Percentiles rank a stretch among this genome's conserved stretches.
Conservation (phyloP, 2,113 vertebrate genomes). For the Scatophagus argus region DNA sequence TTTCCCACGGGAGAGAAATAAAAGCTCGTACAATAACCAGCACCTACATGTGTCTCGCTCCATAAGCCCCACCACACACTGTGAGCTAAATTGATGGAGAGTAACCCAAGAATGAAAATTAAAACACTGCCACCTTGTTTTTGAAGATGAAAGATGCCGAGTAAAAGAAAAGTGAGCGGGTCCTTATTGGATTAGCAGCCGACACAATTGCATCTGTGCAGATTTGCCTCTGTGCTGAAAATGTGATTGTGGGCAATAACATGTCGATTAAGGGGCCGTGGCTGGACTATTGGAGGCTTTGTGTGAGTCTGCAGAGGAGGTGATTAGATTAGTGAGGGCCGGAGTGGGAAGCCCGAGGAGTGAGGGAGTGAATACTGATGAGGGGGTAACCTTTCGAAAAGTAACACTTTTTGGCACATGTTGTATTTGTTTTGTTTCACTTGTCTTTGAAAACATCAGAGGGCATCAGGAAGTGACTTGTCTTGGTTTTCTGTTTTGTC, state of each 20-base stretch:
- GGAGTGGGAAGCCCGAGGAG: slow-evolving; percentile 82
- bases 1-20: slow-evolving; percentile 75
- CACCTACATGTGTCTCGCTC: slow-evolving; percentile 81
- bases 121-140: slow-evolving; percentile 91
- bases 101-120: slow-evolving; percentile 94
- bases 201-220: slow-evolving; percentile 95
- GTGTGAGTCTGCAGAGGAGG: slow-evolving; percentile 73
- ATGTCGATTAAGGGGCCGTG: slow-evolving; percentile 88
- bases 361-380: slow-evolving; percentile 83
- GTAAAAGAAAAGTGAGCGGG: slow-evolving; percentile 86
- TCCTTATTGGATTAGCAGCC: slow-evolving; percentile 91
- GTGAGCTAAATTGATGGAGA: slow-evolving; percentile 81
- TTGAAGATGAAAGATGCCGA: slow-evolving; percentile 86
- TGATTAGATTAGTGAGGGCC: slow-evolving; percentile 72
- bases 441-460: background rate
- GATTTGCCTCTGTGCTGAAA: slow-evolving; percentile 94
- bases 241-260: slow-evolving; percentile 98
- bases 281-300: slow-evolving; percentile 73
- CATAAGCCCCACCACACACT: slow-evolving; percentile 72
- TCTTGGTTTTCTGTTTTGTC: background rate
- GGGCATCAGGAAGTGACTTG: too few relatives aligned
- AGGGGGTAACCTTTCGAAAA: slow-evolving; percentile 53
- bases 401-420: slow-evolving; percentile 42
- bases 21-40: slow-evolving; percentile 77
- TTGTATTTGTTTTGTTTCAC: slow-evolving; percentile 21